Percentiles rank a stretch among this genome's conserved stretches.
phyloP scores from a whole-genome alignment of 2,797 vertebrate species.

The Amniataba percoides region DNA sequence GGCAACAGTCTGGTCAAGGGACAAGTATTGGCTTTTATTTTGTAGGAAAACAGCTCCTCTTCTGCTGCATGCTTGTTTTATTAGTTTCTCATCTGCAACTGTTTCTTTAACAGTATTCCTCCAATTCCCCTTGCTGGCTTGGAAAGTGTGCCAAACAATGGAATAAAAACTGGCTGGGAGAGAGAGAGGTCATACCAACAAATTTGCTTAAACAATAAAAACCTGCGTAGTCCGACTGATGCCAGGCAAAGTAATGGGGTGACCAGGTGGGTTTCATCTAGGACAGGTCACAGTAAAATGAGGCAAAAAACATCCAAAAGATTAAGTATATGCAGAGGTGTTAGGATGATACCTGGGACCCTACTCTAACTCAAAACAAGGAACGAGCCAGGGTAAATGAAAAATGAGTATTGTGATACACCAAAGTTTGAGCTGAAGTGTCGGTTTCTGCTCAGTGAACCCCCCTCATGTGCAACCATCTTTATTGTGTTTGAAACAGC shows the following conservation, averaged over 20 bases:
- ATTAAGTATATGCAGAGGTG: conserved; percentile 32
- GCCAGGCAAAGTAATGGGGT: conserved; percentile 22
- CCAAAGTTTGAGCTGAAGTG: conserved; percentile 14
- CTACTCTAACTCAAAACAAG: conserved; percentile 38
- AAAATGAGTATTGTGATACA: conserved; percentile 57
- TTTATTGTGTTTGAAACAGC: conserved; percentile 25
- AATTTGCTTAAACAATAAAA: conserved; percentile 20
- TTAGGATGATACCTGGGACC: conserved; percentile 50
- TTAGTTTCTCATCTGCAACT: conserved; percentile 33
- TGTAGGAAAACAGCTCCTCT: conserved; percentile 43
- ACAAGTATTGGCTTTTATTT: conserved; percentile 50
- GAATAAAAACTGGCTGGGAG: conserved; percentile 3
- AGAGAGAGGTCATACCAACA: background rate
- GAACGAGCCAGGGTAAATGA: conserved; percentile 64
- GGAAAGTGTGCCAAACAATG: conserved; percentile 29
- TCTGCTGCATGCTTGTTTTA: conserved; percentile 43
- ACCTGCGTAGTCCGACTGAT: background rate
- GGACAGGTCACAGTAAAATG: conserved; percentile 20
- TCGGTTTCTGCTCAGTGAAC: conserved; percentile 18
- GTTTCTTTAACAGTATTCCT: conserved; percentile 27
- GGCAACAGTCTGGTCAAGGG: conserved; percentile 47
- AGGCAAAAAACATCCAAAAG: conserved; percentile 36
- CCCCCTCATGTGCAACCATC: conserved; percentile 29
- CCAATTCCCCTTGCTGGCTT: conserved; percentile 16
- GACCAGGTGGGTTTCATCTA: conserved; percentile 35